phyloP scores from a whole-genome alignment of 1,140 invertebrate species.

The Scaptomyza hsui region DNA sequence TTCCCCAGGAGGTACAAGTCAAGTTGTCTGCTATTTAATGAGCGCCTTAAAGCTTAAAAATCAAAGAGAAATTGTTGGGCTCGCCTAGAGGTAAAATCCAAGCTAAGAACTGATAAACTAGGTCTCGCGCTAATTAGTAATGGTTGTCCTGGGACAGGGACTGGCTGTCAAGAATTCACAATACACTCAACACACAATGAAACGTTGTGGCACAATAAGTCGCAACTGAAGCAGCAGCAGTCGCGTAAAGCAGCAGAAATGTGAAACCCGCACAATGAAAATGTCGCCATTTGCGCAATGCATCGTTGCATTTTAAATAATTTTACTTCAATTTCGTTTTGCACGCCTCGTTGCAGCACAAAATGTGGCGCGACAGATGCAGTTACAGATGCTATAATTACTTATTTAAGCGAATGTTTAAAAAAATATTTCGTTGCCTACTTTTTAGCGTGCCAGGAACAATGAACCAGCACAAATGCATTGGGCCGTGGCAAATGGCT shows the following conservation, averaged over 20 bases:
- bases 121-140: constrained; percentile 78
- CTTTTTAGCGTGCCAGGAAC: constrained; percentile 32
- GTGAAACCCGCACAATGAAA: constrained; percentile 33
- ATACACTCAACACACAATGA: constrained; percentile 44
- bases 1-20: constrained; percentile 47
- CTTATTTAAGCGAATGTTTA: constrained; percentile 19
- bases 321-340: neutral
- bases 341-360: constrained; percentile 10
- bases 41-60: constrained; percentile 49
- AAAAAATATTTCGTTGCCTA: constrained; percentile 49
- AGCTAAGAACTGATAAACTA: constrained; percentile 78
- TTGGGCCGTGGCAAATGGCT: constrained; percentile 50
- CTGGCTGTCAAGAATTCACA: constrained; percentile 56
- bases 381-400: constrained; percentile 10
- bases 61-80: constrained; percentile 41
- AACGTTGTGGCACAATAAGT: constrained; percentile 57
- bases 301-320: constrained; percentile 8
- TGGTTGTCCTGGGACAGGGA: constrained; percentile 72
- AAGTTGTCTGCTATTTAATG: constrained; percentile 59
- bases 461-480: constrained; percentile 44
- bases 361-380: constrained; percentile 28
- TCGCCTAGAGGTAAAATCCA: constrained; percentile 36
- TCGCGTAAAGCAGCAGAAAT: constrained; percentile 7
- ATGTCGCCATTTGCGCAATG: constrained; percentile 7
- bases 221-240: constrained; percentile 23